Percentiles rank a stretch among this genome's conserved stretches.
Conservation (phyloP, 2,888 invertebrate species). For the Tuta absoluta region DNA sequence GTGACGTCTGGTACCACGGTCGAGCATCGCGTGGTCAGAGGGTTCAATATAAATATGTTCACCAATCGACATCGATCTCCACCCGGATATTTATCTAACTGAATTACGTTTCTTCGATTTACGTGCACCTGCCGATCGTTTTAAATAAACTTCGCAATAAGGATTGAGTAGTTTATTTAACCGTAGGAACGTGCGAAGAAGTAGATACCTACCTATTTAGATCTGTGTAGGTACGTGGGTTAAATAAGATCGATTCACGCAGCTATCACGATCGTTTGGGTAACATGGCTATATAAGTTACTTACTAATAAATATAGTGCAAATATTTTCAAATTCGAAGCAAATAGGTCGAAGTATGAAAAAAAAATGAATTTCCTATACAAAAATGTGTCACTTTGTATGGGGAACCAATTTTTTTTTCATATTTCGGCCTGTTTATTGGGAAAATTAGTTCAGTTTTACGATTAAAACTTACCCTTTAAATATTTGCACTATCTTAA, state of each 20-base stretch:
- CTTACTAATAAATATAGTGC: no score
- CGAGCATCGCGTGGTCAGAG: background rate
- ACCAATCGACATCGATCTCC: background rate
- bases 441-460: no score
- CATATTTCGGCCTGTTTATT: no score
- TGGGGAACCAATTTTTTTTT: no score
- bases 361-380: no score
- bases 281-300: background rate
- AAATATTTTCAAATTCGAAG: no score
- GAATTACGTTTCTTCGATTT: background rate
- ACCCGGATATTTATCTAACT: conserved; percentile 11
- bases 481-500: no score
- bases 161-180: background rate
- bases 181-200: background rate
- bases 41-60: conserved; percentile 12
- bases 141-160: conserved; percentile 8
- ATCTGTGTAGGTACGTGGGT: background rate
- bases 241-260: background rate
- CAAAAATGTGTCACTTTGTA: no score
- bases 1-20: background rate
- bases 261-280: background rate
- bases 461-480: no score
- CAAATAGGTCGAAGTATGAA: no score
- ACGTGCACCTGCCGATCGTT: conserved; percentile 16
- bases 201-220: background rate